Percentiles rank a stretch among this genome's conserved stretches.
phyloP scores from a whole-genome alignment of 2,888 invertebrate genomes.

The Plagodis pulveraria region DNA sequence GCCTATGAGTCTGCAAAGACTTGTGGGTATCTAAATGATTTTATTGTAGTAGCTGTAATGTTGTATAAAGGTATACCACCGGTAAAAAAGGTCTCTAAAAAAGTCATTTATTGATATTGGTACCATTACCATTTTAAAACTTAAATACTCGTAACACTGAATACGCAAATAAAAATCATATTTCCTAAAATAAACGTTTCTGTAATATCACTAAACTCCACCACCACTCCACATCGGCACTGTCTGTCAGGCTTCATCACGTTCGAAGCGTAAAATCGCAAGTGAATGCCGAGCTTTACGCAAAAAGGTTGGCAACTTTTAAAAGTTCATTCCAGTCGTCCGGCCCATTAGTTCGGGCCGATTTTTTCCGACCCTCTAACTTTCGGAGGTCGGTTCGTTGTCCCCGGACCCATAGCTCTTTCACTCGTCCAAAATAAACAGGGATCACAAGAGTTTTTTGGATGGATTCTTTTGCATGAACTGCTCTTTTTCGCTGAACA shows the following conservation, averaged over 20 bases:
- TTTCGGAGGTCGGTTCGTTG: constrained; percentile 51
- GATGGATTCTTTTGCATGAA: constrained; percentile 56
- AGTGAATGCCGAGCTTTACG: constrained; percentile 28
- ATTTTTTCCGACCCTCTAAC: constrained; percentile 68
- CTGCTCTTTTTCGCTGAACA: constrained; percentile 41
- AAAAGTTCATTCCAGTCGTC: constrained; percentile 66
- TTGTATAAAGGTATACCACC: no score
- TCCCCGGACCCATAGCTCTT: constrained; percentile 38
- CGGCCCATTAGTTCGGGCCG: constrained; percentile 72
- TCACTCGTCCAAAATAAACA: constrained; percentile 62
- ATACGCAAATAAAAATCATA: no score
- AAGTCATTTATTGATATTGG: no score
- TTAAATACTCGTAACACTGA: no score
- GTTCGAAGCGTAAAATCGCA: constrained; percentile 26
- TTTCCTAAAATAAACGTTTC: neutral
- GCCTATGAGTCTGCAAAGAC: no score
- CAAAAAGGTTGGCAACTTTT: constrained; percentile 57
- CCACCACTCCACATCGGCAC: constrained; percentile 12
- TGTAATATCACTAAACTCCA: constrained; percentile 5
- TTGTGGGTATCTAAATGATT: no score
- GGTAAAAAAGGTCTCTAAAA: no score
- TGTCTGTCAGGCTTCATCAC: constrained; percentile 19
- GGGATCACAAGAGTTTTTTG: constrained; percentile 58
- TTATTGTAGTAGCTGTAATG: no score
- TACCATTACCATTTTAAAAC: no score